phyloP scores from a whole-genome alignment of 2,113 vertebrate species.

The Perccottus glenii region DNA sequence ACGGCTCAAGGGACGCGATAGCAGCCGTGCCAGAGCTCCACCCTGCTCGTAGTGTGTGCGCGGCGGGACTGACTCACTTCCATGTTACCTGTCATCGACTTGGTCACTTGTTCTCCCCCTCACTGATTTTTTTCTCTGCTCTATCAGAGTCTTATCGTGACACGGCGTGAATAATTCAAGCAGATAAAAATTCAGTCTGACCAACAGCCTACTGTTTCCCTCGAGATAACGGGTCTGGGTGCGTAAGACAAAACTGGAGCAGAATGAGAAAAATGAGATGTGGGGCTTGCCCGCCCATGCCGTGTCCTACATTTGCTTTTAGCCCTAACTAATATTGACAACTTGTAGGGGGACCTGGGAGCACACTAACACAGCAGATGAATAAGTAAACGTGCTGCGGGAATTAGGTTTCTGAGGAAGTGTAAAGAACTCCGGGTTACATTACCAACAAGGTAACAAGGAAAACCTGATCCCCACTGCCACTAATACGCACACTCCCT shows the following conservation, averaged over 20 bases:
- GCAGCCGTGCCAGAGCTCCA: conserved; percentile 18
- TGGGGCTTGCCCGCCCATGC: conserved; percentile 11
- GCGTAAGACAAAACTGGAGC: conserved; percentile 14
- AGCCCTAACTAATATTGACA: conserved; percentile 54
- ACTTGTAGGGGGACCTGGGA: conserved; percentile 55
- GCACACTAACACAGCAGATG: conserved; percentile 56
- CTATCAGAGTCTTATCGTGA: conserved; percentile 36
- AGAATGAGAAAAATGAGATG: conserved; percentile 41
- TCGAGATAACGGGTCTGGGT: conserved; percentile 1
- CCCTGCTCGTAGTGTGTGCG: conserved; percentile 16
- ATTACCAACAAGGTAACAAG: conserved; percentile 53
- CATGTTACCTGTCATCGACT: conserved; percentile 57
- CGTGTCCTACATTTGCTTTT: conserved; percentile 40
- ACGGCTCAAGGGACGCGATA: background rate
- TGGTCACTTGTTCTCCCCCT: conserved; percentile 26
- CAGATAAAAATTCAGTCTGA: conserved; percentile 28
- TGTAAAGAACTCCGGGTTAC: conserved; percentile 66
- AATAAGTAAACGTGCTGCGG: conserved; percentile 69
- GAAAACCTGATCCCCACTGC: conserved; percentile 60
- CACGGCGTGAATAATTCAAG: conserved; percentile 61
- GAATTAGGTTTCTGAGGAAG: conserved; percentile 68
- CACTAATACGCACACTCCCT: conserved; percentile 37
- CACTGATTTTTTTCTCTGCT: conserved; percentile 24
- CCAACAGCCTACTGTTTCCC: background rate
- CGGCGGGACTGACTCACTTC: conserved; percentile 54